A percentile compares a stretch with the other conserved stretches of the same genome.
Conservation (phyloP, 2,797 vertebrate species). For the Rachycentron canadum region DNA sequence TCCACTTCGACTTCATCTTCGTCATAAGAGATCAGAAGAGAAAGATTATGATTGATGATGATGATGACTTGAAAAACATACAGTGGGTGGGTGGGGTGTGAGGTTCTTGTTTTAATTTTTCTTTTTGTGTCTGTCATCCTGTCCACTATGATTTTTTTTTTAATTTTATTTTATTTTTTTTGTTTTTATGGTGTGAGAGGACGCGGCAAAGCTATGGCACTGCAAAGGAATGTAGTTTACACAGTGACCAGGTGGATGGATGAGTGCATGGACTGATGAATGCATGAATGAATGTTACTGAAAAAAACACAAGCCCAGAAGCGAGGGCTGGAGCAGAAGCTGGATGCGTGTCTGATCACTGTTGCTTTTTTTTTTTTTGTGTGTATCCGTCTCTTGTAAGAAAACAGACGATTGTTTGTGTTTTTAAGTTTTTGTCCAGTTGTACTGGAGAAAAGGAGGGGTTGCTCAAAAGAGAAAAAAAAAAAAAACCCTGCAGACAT, state of each 20-base stretch:
- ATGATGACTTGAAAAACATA: constrained; percentile 67
- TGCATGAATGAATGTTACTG: constrained; percentile 55
- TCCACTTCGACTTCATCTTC: constrained; percentile 88
- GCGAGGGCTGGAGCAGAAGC: constrained; percentile 64
- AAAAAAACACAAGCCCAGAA: constrained; percentile 44
- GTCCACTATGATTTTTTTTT: constrained; percentile 62
- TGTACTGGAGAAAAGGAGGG: constrained; percentile 77
- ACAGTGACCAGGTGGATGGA: constrained; percentile 61
- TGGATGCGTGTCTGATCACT: constrained; percentile 78
- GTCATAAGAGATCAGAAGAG: constrained; percentile 77
- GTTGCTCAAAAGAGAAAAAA: constrained; percentile 42
- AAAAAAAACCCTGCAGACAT: constrained; percentile 64
- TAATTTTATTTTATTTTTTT: constrained; percentile 50
- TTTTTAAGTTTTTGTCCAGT: constrained; percentile 70
- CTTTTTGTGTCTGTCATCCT: constrained; percentile 68
- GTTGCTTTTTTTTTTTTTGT: constrained; percentile 56
- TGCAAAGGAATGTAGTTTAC: constrained; percentile 83
- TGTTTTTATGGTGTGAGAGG: constrained; percentile 60
- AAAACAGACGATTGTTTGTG: constrained; percentile 18
- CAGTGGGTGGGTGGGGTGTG: constrained; percentile 49
- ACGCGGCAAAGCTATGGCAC: constrained; percentile 74
- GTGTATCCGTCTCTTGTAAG: constrained; percentile 29
- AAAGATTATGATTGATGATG: constrained; percentile 29
- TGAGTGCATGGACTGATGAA: constrained; percentile 57
- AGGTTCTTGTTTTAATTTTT: constrained; percentile 74